A percentile compares a stretch with the other conserved stretches of the same genome.
phyloP scores from a whole-genome alignment of 2,888 invertebrate species.

The Drosophila fulvimacula region DNA sequence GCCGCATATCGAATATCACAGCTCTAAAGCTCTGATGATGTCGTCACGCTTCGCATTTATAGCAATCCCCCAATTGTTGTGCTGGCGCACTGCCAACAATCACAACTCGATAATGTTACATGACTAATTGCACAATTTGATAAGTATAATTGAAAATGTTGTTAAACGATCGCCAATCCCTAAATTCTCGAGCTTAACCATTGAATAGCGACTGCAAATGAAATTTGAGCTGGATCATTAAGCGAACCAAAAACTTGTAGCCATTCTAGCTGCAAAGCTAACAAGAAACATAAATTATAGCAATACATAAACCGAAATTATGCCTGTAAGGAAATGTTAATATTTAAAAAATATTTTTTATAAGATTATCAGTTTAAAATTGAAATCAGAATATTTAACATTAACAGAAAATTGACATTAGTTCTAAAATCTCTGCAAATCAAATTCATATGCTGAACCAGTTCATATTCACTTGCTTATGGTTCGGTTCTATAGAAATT shows the following conservation, averaged over 20 bases:
- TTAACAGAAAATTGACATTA: too few relatives aligned
- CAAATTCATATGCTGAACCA: too few relatives aligned
- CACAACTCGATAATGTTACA: conserved; percentile 26
- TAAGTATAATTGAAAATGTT: conserved; percentile 15
- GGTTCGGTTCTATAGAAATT: too few relatives aligned
- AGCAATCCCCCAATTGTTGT: conserved; percentile 31
- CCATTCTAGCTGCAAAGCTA: background rate
- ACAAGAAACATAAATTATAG: background rate
- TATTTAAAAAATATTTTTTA: too few relatives aligned
- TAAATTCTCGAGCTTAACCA: conserved; percentile 3
- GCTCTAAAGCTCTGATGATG: conserved; percentile 47
- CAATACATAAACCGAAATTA: background rate
- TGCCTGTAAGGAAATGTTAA: too few relatives aligned
- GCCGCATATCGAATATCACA: conserved; percentile 61
- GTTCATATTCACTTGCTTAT: too few relatives aligned
- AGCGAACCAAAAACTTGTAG: background rate
- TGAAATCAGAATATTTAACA: too few relatives aligned
- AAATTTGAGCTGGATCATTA: conserved; percentile 2
- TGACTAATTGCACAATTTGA: conserved; percentile 41
- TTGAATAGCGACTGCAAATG: background rate
- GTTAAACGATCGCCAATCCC: conserved; percentile 13
- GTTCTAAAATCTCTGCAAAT: too few relatives aligned
- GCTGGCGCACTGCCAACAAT: conserved; percentile 18
- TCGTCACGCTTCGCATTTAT: conserved; percentile 50
- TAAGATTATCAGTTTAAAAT: too few relatives aligned